Evolutionary conservation across 2,113 vertebrate genomes (phyloP), one percentile per base, ranked within the genome.

Genomic region (Onychorhynchus coronatus): DNA sequence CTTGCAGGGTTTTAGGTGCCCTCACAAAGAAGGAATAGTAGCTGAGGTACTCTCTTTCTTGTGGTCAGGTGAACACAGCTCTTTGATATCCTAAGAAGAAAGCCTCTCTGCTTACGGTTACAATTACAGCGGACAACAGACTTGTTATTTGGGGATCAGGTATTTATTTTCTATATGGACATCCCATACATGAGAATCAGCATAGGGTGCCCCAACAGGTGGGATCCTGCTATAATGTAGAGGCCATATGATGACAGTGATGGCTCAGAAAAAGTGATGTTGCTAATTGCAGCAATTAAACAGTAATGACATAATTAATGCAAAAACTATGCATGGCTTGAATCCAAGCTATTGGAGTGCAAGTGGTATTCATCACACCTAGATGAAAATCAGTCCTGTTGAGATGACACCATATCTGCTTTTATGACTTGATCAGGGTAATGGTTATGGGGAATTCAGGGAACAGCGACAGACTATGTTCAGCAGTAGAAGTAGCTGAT

Each of bases 271-370:
- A 97, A 94, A 95, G 70, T 19, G 44, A 78, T 93, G 77, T 42
- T 91, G 81, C 78, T 95, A 97, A 97, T 89, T 91, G 53, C 63
- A 39, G 77, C 81, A 94, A 85, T 96, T 93, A 94, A 87, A 80
- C 70, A 52, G 46, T 85, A 93, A 94, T 84, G 71, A 87, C 68
- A 88, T 95, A 95, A 96, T 68, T 89, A 85, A 90, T 94, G 77
- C 88, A 88, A 95, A 95, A 92, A 89, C 94, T 88, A 96, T 94
- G 89, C 94, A 78, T 95, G 95, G 97, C 85, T 91, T 11, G 8
- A 66, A 85, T 91, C 86, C 91, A 86, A 88, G 67, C 85, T 83
- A 70, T 87, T 93, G 84, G 89, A 81, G 70, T 75, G 14, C 76
- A 87, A 50, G 52, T 85, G 72, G 79, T 70, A 84, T 95, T 96